These are phyloP conservation scores for Pammene fasciana DNA, from an alignment of 2,888 invertebrate species.

Conservation along the genomic window DNA sequence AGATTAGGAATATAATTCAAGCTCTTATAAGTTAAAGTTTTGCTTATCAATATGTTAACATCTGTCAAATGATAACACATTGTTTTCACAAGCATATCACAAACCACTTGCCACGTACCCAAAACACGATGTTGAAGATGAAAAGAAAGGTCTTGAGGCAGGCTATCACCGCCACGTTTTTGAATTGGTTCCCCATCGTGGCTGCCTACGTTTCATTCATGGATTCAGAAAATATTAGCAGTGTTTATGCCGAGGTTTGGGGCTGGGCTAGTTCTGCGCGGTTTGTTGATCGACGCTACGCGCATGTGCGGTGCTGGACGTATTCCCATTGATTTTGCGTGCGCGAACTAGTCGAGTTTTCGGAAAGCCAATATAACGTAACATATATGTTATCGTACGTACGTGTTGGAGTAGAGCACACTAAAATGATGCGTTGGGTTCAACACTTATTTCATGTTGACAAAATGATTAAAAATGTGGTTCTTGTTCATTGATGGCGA, in stretches of 20 bases:
- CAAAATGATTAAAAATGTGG: no score
- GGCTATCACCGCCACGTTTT: conserved; percentile 88
- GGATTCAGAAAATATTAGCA: conserved; percentile 8
- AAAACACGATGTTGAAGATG: conserved; percentile 91
- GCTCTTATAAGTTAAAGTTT: conserved; percentile 4
- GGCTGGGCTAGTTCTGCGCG: conserved; percentile 18
- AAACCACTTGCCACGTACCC: conserved; percentile 86
- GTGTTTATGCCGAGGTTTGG: neutral
- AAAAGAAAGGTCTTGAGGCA: conserved; percentile 91
- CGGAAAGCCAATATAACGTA: neutral
- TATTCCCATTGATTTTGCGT: neutral
- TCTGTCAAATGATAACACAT: conserved; percentile 33
- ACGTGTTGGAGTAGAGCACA: no score
- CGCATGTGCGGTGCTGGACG: conserved; percentile 1
- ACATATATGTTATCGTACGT: neutral
- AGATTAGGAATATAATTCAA: no score
- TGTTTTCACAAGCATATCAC: conserved; percentile 22
- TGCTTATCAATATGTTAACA: conserved; percentile 16
- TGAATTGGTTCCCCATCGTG: conserved; percentile 87
- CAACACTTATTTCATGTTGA: no score
- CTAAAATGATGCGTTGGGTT: no score
- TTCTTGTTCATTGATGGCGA: no score
- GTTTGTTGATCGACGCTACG: conserved; percentile 12
- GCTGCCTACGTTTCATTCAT: conserved; percentile 44
- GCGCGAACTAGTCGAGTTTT: neutral